Evolutionary conservation across 1,140 invertebrate species (phyloP).

Genomic region (Scaptomyza graminum): DNA sequence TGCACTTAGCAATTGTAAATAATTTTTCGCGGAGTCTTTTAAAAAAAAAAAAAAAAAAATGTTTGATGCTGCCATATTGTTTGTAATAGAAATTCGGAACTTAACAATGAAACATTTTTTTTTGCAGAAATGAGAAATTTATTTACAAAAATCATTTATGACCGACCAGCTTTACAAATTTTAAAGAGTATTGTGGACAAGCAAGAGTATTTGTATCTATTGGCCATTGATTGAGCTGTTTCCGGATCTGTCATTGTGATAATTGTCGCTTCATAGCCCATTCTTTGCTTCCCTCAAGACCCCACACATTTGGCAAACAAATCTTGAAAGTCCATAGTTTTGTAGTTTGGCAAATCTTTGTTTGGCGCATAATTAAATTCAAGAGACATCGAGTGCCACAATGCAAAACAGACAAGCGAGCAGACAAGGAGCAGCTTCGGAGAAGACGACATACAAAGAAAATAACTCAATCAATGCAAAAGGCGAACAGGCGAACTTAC

Average conservation of each 20-base stretch:
- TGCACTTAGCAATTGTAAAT: too few relatives aligned
- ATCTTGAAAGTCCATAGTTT: neutral
- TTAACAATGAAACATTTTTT: too few relatives aligned
- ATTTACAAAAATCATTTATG: neutral
- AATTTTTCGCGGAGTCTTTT: too few relatives aligned
- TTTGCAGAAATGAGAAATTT: too few relatives aligned
- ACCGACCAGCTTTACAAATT: neutral
- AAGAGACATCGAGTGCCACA: constrained; percentile 19
- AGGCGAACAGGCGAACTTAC: constrained; percentile 1
- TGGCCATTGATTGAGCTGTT: constrained; percentile 43
- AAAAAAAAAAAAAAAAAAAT: too few relatives aligned
- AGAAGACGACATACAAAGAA: constrained; percentile 22
- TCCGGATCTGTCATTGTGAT: constrained; percentile 29
- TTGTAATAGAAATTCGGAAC: too few relatives aligned
- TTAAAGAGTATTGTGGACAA: neutral
- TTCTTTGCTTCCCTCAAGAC: neutral
- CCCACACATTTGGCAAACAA: constrained; percentile 28
- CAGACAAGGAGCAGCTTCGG: too few relatives aligned
- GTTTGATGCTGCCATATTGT: neutral
- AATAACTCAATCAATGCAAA: constrained; percentile 76
- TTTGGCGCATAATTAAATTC: constrained; percentile 10
- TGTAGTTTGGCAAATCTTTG: constrained; percentile 15
- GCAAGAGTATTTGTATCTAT: constrained; percentile 4
- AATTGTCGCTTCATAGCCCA: constrained; percentile 13
- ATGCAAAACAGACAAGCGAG: constrained; percentile 10